Base-by-base conservation (phyloP, 1,140 invertebrate species). In the Chironomus striatipennis region DNA sequence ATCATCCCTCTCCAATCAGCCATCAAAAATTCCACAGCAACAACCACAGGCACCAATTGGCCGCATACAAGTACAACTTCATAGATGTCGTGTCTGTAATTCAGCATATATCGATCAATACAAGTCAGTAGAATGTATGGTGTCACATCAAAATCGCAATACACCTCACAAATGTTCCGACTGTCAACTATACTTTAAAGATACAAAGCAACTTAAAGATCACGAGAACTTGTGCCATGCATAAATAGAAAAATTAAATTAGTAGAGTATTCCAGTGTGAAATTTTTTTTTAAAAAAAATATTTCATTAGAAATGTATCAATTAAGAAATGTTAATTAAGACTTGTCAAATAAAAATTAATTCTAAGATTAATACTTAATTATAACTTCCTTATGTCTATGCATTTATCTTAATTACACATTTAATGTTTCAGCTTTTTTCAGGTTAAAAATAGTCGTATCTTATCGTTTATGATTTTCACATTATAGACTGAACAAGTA, bases 1-100 rank as follows among this genome's bases (percentile, higher is more conserved):
- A 80, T 79, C 74, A 80, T 79, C 74, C 79, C 78, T 67, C 77
- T 79, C 12, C 2, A 65, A 18, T 18, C 20, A 34, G 5, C 7
- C 73, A 64, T 8, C 43, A 57, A 65, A 24, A 7, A 8, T 9
- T 7, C n/a, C 4, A 43, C 10, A 10, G 9, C n/a, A 15, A 74
- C n/a, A 15, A 74, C 7, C 64, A 67, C 24, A 70, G 8, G 5
- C 5, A 12, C 65, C 34, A 67, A 42, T 20, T 74, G 15, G 15
- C 17, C 24, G 65, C 24, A 20, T 75, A 73, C 70, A 75, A 75
- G 20, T 75, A 42, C 65, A 70, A 20, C 6, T 70, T 57, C 34
- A 64, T 21, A n/a, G 70, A 34, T 75, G 74, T 73, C 24, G 74
- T 7, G 9, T n/a, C 4, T 21, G 42, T 12, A 73, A 42, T 34